Percentiles rank a stretch among this genome's conserved stretches.
phyloP scores from a whole-genome alignment of 2,888 invertebrate genomes.

The Notodonta dromedarius region DNA sequence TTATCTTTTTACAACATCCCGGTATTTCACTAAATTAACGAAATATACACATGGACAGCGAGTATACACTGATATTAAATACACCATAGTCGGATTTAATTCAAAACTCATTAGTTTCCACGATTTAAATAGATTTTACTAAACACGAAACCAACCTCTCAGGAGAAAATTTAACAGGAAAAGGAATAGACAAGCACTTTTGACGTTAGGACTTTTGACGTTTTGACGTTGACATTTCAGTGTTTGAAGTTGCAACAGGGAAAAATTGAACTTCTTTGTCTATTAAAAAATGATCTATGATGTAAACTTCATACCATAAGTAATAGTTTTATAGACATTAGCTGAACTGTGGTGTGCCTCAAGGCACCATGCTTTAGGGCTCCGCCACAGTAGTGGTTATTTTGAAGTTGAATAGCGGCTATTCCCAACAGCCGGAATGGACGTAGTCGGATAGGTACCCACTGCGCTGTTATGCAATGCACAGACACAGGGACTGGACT shows the following conservation, averaged over 20 bases:
- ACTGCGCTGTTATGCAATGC: no score
- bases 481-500: no score
- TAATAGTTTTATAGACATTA: no score
- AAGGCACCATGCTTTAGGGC: no score
- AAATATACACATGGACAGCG: slow-evolving; percentile 62
- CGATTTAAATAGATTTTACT: slow-evolving; percentile 70
- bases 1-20: slow-evolving; percentile 59
- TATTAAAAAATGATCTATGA: background rate
- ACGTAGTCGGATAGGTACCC: no score
- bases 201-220: slow-evolving; percentile 58
- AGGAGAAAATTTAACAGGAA: slow-evolving; percentile 74
- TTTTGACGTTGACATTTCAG: slow-evolving; percentile 51
- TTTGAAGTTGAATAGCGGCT: no score
- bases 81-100: slow-evolving; percentile 51
- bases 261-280: background rate
- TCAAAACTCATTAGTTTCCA: slow-evolving; percentile 53
- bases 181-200: slow-evolving; percentile 73
- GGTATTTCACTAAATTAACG: slow-evolving; percentile 42
- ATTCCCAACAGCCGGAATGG: no score
- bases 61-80: slow-evolving; percentile 42
- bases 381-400: no score
- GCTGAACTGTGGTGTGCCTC: no score
- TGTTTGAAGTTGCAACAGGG: slow-evolving; percentile 29
- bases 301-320: background rate
- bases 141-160: slow-evolving; percentile 81